A percentile compares a stretch with the other conserved stretches of the same genome.
phyloP scores from a whole-genome alignment of 2,797 vertebrate species.

The Sylvilagus floridanus region DNA sequence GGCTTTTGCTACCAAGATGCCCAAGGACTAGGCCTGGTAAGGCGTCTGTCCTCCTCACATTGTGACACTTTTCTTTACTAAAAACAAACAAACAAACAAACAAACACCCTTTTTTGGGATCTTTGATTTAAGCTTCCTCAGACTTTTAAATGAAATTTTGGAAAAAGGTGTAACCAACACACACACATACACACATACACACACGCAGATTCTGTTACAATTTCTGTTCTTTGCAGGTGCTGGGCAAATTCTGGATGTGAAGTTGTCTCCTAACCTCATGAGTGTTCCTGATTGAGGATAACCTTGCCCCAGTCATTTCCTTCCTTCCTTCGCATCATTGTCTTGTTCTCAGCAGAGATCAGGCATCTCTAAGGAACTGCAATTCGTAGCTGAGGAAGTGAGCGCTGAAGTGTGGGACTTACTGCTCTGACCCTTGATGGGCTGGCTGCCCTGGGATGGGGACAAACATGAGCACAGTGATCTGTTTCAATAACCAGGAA shows the following conservation, averaged over 20 bases:
- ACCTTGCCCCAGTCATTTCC: not conserved
- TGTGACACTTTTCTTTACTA: not conserved
- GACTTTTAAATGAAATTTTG: constrained; percentile 7
- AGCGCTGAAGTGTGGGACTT: not conserved
- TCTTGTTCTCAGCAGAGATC: not conserved
- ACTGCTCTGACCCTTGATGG: not conserved
- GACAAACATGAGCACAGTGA: not conserved
- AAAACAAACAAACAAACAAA: not conserved
- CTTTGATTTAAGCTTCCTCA: constrained; percentile 6
- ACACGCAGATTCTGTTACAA: not conserved
- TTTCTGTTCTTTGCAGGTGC: not conserved
- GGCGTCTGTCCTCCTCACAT: not conserved
- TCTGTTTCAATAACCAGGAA: not conserved
- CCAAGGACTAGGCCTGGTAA: not conserved
- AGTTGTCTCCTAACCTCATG: not conserved
- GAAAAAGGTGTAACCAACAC: not conserved
- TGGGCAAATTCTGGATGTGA: not conserved
- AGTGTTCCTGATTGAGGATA: not conserved
- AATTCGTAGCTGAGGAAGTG: not conserved
- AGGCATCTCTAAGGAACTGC: not conserved
- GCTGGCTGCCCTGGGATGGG: not conserved
- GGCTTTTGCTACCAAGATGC: not conserved
- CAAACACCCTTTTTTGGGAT: not conserved
- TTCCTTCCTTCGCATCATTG: not conserved
- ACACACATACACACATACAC: not conserved